Base-by-base conservation (phyloP, 2,888 invertebrate genomes). In the Mellilla xanthometata region DNA sequence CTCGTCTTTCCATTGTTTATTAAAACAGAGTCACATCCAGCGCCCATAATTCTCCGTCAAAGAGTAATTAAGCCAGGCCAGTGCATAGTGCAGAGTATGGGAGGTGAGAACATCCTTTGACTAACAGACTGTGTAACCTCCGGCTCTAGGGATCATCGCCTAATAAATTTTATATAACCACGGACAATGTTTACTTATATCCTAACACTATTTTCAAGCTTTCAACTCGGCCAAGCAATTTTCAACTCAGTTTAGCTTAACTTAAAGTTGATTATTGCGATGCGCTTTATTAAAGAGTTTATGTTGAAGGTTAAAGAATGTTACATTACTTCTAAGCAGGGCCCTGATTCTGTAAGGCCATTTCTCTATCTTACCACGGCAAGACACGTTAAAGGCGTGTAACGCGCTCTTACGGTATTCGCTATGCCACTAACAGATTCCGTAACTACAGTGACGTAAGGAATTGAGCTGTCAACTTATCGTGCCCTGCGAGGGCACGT, bases 31-130 rank as follows among this genome's bases (percentile, higher is more conserved):
- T 29, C 59, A 24, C 39, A 53, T 76, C 68, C 52, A 63, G 50
- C 1, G 4, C 26, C 23, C 22, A 30, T 51, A 52, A 34, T 23
- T 54, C 38, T 15, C 7, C 5, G 49, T 32, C 31, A 33, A 41
- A 40, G 53, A 47, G 68, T 72, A 77, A 74, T 78, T 69, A 72
- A 73, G 60, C 56, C 43, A 55, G 64, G 60, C 56, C 43, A 55
- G 64, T 70, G 71, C 71, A 77, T 66, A 62, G 72, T 73, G 67
- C 67, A 72, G 55, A 43, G 49, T 35, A 41, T 52, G n/a, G n/a
- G n/a, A 59, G 54, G 59, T 67, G 68, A 66, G 60, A 68, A 68
- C 62, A 68, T 62, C 60, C 68, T 74, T 74, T 72, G 70, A 72
- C 72, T 65, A 72, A 57, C 69, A 63, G 65, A 66, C 63, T 63